Conservation (phyloP, 2,797 vertebrate species). For the Siniperca obscura region DNA sequence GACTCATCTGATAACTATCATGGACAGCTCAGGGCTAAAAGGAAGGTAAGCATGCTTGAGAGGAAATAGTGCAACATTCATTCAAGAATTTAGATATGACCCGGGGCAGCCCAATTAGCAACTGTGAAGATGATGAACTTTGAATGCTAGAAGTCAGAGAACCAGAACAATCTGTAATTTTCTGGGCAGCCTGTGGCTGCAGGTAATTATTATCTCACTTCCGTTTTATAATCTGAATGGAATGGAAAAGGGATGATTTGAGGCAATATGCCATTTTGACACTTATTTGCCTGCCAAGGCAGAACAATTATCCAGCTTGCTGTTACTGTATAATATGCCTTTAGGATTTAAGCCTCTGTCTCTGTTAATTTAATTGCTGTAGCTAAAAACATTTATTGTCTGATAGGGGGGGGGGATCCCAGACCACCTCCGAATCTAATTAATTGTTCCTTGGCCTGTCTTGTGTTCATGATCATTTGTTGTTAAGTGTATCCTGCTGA, state of each 20-base stretch:
- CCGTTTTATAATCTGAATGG: not conserved
- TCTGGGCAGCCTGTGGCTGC: conserved; percentile 3
- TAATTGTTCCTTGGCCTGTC: conserved; percentile 11
- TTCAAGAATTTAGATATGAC: conserved; percentile 22
- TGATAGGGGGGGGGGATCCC: conserved; percentile 14
- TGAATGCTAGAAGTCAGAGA: conserved; percentile 29
- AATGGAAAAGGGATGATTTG: not conserved
- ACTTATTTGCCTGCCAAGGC: not conserved
- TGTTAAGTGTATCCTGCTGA: conserved; percentile 8
- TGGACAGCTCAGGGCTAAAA: conserved; percentile 94
- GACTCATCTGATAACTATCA: conserved; percentile 96
- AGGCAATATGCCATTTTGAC: conserved; percentile 15
- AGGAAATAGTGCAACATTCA: not conserved
- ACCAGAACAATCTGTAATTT: not conserved
- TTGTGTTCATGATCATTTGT: conserved; percentile 15
- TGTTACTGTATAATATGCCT: not conserved
- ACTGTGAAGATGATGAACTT: conserved; percentile 17
- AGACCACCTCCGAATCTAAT: conserved; percentile 16
- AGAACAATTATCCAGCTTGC: conserved; percentile 12
- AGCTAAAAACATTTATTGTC: conserved; percentile 6
- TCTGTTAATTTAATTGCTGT: conserved; percentile 26
- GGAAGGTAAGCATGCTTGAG: conserved; percentile 88
- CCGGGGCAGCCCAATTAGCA: conserved; percentile 1
- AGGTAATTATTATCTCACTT: conserved; percentile 17
- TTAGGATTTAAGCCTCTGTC: conserved; percentile 23